phyloP scores from a whole-genome alignment of 2,888 invertebrate species.

The Trichopria drosophilae region DNA sequence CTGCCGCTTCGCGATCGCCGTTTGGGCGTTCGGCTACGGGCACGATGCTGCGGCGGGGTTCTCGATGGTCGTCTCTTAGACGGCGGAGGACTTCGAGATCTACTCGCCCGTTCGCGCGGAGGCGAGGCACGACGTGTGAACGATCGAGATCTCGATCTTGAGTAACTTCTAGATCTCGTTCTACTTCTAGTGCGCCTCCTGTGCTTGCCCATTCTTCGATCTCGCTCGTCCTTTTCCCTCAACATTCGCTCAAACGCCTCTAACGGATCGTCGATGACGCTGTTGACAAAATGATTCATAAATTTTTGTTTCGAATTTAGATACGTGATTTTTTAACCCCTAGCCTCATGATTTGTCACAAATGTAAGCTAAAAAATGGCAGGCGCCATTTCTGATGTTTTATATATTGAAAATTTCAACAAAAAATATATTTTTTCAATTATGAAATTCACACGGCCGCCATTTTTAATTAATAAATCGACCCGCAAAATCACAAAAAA shows the following conservation, averaged over 20 bases:
- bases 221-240: slow-evolving; percentile 79
- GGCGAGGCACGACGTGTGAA: slow-evolving; percentile 32
- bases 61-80: slow-evolving; percentile 51
- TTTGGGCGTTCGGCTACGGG: slow-evolving; percentile 54
- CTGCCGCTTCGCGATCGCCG: slow-evolving; percentile 58
- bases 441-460: too few species aligned
- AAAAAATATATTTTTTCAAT: too few species aligned
- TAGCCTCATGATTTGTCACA: too few species aligned
- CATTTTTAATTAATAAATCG: too few species aligned
- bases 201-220: slow-evolving; percentile 67
- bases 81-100: slow-evolving; percentile 58
- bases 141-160: slow-evolving; percentile 55
- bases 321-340: too few species aligned
- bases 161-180: slow-evolving; percentile 60
- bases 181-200: slow-evolving; percentile 61
- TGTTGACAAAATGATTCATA: too few species aligned
- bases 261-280: slow-evolving; percentile 80
- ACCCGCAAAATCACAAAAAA: too few species aligned
- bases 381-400: too few species aligned
- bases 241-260: slow-evolving; percentile 86
- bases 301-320: too few species aligned
- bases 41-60: slow-evolving; percentile 51
- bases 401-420: too few species aligned
- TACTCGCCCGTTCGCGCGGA: slow-evolving; percentile 35
- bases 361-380: too few species aligned